Evolutionary conservation across 2,113 vertebrate genomes (phyloP), one percentile per base, ranked within the genome.

Genomic region (Acanthisitta chloris): DNA sequence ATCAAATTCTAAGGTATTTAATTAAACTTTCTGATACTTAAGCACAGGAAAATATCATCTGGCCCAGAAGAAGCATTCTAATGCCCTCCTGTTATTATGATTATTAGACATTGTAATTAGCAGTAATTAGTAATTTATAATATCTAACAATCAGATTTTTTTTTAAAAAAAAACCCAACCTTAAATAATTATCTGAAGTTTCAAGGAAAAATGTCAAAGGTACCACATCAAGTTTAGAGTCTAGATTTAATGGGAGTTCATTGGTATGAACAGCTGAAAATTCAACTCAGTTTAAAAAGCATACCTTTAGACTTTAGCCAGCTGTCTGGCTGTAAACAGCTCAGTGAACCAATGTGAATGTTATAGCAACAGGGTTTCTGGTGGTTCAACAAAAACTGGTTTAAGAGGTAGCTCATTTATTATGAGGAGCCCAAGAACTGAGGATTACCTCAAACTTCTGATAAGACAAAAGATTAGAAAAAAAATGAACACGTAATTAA

Each of bases 231-330:
- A 51, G 29, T 34, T 93, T 64, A 58, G 34, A 48, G 65, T 67
- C 20, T 51, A 72, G 28, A 66, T 83, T 88, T 88, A 73, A 58
- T 31, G 19, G 2, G 24, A 91, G 12, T 74, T 94, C 67, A 91
- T 48, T 78, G 55, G n/a, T 81, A 91, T 15, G 84, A 91, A 89
- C 40, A 92, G 64, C 74, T 85, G 92, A 85, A 96, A 92, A 72
- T 76, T 45, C 45, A 73, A 20, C 11, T 40, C 91, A 55, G 33
- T 90, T 91, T 78, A 86, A 95, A 89, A 87, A 74, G 59, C 36
- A 34, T 73, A 58, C 46, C 59, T 94, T 92, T 29, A 40, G 19
- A 81, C 71, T 84, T 72, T 71, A 52, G 40, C 43, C 94, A 94
- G 86, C 77, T 94, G 86, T 74, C 48, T 67, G 46, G 6, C 38